phyloP scores from a whole-genome alignment of 1,140 invertebrate species.

The Drosophila sulfurigaster region DNA sequence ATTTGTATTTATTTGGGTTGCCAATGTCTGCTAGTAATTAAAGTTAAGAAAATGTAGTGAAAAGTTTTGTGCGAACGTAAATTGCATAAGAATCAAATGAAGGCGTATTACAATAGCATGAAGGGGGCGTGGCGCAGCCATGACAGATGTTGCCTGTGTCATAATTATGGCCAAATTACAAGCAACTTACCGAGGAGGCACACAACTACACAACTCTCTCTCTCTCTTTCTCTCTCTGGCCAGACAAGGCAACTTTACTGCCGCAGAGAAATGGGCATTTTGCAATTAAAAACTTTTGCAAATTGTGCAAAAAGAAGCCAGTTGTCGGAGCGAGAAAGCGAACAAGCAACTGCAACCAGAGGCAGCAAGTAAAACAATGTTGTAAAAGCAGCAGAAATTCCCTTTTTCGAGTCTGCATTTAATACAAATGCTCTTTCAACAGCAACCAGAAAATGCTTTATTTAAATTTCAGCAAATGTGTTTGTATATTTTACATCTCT shows the following conservation, averaged over 20 bases:
- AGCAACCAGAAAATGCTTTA: neutral
- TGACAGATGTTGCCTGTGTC: constrained; percentile 65
- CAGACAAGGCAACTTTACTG: constrained; percentile 6
- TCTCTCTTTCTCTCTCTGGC: neutral
- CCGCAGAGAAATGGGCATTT: constrained; percentile 53
- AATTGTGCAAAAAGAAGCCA: constrained; percentile 32
- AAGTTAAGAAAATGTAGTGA: constrained; percentile 58
- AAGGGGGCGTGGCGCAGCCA: constrained; percentile 27
- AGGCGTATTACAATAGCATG: neutral
- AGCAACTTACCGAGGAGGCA: constrained; percentile 33
- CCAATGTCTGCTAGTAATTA: constrained; percentile 66
- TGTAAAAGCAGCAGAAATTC: constrained; percentile 24
- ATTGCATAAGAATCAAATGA: constrained; percentile 64
- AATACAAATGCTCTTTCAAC: constrained; percentile 30
- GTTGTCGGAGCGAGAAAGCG: neutral
- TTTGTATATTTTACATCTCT: neutral
- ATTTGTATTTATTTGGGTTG: constrained; percentile 27
- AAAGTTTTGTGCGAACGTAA: constrained; percentile 58
- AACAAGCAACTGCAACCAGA: constrained; percentile 24
- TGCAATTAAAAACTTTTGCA: constrained; percentile 74
- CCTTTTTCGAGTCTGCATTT: neutral
- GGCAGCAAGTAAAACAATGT: constrained; percentile 33
- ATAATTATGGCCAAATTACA: constrained; percentile 78
- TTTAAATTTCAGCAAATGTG: neutral
- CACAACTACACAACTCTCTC: constrained; percentile 19